A percentile compares a stretch with the other conserved stretches of the same genome.
phyloP scores from a whole-genome alignment of 2,113 vertebrate species.

The Salminus brasiliensis region DNA sequence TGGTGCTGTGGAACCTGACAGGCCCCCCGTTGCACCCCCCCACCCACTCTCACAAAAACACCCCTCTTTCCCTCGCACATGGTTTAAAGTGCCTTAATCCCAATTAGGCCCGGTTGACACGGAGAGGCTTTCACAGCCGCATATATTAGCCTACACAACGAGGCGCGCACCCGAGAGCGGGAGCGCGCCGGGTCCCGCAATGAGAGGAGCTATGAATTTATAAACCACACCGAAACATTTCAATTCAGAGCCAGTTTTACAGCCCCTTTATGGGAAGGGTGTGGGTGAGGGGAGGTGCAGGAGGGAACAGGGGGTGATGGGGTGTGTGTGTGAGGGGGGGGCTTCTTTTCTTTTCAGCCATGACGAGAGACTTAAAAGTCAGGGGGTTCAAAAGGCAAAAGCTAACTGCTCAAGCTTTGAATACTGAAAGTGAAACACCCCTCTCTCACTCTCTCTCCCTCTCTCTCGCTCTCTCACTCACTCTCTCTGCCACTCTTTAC shows the following conservation, averaged over 20 bases:
- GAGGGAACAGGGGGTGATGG: too few species aligned
- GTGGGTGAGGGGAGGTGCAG: too few species aligned
- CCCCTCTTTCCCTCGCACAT: slow-evolving; percentile 70
- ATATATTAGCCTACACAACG: slow-evolving; percentile 99
- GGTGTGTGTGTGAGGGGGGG: too few species aligned
- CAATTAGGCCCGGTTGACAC: slow-evolving; percentile 99
- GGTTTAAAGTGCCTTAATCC: slow-evolving; percentile 98
- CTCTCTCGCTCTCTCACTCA: neutral
- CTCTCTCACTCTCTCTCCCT: neutral
- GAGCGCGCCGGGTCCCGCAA: slow-evolving; percentile 93
- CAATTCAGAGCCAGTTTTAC: slow-evolving; percentile 90
- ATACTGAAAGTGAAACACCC: slow-evolving; percentile 70
- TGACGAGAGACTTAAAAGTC: slow-evolving; percentile 86
- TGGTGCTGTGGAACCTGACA: slow-evolving; percentile 88
- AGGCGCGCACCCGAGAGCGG: slow-evolving; percentile 80
- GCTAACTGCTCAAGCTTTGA: slow-evolving; percentile 84
- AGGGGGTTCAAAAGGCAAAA: slow-evolving; percentile 78
- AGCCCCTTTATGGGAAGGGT: slow-evolving; percentile 97
- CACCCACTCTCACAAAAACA: too few species aligned
- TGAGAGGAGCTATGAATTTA: slow-evolving; percentile 98
- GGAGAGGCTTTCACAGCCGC: slow-evolving; percentile 95
- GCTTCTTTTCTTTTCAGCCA: slow-evolving; percentile 88
- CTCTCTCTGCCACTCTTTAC: neutral
- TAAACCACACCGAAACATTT: slow-evolving; percentile 97
- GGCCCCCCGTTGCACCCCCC: slow-evolving; percentile 63